phyloP scores from a whole-genome alignment of 2,113 vertebrate genomes.

The Melanotaenia duboulayi region DNA sequence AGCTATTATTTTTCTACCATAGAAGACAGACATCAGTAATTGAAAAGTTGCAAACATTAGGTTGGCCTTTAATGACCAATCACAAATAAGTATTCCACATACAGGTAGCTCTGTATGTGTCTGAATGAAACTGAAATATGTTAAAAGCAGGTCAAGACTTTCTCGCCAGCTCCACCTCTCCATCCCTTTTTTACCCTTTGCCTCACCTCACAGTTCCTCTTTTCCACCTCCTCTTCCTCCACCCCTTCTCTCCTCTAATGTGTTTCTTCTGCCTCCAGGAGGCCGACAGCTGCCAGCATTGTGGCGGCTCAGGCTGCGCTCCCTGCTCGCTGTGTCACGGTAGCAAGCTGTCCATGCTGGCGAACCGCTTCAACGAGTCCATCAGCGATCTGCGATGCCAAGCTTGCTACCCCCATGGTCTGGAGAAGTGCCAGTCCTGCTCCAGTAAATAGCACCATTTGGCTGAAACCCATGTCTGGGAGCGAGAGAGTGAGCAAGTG shows the following conservation, averaged over 20 bases:
- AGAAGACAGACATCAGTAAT: background rate
- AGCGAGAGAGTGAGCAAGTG: slow-evolving; percentile 28
- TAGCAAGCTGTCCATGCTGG: slow-evolving; percentile 98
- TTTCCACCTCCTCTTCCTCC: slow-evolving; percentile 3
- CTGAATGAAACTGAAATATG: background rate
- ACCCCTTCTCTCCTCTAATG: slow-evolving; percentile 38
- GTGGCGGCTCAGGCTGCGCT: slow-evolving; percentile 89
- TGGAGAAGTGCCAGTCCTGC: slow-evolving; percentile 90
- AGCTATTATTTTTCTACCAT: background rate
- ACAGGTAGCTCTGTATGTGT: no score
- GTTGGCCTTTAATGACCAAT: background rate
- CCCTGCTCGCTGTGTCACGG: slow-evolving; percentile 97
- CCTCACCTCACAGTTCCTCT: slow-evolving; percentile 26
- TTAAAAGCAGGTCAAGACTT: background rate
- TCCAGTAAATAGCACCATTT: slow-evolving; percentile 70
- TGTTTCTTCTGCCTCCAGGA: slow-evolving; percentile 78
- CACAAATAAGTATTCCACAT: background rate
- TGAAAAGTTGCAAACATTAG: background rate
- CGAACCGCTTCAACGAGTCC: slow-evolving; percentile 95
- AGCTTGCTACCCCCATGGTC: slow-evolving; percentile 91
- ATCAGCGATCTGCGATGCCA: slow-evolving; percentile 92
- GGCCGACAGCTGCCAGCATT: slow-evolving; percentile 83
- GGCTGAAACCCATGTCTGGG: slow-evolving; percentile 53
- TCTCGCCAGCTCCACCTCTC: slow-evolving; percentile 1
- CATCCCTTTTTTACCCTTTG: slow-evolving; percentile 19